Base-by-base conservation (phyloP, 2,797 vertebrate species). In the Ateles fusciceps region DNA sequence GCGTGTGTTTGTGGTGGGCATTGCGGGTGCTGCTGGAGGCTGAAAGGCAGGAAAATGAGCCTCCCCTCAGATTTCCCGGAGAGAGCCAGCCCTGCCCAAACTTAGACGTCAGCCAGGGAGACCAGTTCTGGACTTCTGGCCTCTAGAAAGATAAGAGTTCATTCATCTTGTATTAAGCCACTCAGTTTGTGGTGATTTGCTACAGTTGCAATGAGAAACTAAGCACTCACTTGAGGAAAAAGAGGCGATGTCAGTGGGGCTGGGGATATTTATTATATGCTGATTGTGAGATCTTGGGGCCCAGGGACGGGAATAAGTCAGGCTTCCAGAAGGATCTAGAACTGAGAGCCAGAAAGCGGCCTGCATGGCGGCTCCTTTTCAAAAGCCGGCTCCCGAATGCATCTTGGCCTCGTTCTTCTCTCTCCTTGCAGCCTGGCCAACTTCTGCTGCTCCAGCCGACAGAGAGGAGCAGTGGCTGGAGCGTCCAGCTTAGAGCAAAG, bases 361-460 rank as follows among this genome's bases (percentile, higher is more conserved):
- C 8, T 8, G 85, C 22, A 21, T 12, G 5, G 30, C 19, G 2
- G 52, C 19, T 59, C 52, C 55, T 26, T 46, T 28, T 36, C 55
- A 11, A 6, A 28, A 4, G 9, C 22, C 33, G 3, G 33, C 22
- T 28, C 22, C 6, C 21, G 4, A 4, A 12, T 5, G 46, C 26
- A 0, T 39, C 48, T 33, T 19, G 36, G 26, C 78, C 1, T 76
- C 26, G 2, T 46, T 46, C 74, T 76, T 30, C 26, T 76, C 44
- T 78, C 44, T 28, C 44, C 13, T 19, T 30, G 74, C 74, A 76
- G 74, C 71, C 28, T 14, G 46, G 26, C 48, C 55, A 50, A n/a
- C 28, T 44, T 57, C 71, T 22, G 19, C 36, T 9, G 28, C 39
- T 59, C 39, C 87, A 6, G 5, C 39, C 19, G 9, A 61, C 26